Conservation (phyloP, 2,113 vertebrate species). For the Nannospalax galili region DNA sequence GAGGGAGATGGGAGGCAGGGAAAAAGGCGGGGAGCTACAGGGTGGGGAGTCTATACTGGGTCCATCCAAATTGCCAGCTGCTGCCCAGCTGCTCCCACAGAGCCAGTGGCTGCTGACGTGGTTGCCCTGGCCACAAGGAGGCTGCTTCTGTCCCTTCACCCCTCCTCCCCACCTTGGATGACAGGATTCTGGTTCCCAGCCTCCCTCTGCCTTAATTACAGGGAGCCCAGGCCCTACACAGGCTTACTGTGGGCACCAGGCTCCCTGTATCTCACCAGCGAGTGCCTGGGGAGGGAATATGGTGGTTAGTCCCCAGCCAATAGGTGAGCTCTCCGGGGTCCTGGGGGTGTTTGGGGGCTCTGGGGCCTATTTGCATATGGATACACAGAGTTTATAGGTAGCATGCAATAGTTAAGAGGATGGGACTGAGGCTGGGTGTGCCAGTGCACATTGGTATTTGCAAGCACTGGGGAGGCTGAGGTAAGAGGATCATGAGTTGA, state of each 20-base stretch:
- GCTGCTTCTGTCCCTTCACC: not conserved
- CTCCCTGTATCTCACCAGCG: not conserved
- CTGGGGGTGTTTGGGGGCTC: not conserved
- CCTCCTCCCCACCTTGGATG: constrained; percentile 1
- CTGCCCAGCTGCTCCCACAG: not conserved
- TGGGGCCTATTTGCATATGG: too few species aligned
- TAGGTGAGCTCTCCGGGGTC: not conserved
- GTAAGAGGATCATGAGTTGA: not conserved
- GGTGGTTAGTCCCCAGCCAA: not conserved
- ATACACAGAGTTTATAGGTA: not conserved
- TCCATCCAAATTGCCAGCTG: not conserved
- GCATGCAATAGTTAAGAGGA: not conserved
- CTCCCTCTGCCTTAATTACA: constrained; percentile 66
- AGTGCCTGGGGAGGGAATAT: not conserved
- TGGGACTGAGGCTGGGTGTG: not conserved
- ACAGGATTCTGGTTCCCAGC: not conserved
- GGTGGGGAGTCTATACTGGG: not conserved
- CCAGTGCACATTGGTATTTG: not conserved
- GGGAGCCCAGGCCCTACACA: constrained; percentile 48
- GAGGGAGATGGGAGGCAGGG: not conserved
- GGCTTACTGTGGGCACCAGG: not conserved
- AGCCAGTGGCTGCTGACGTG: constrained; percentile 35
- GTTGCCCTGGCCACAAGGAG: not conserved
- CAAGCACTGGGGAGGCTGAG: not conserved
- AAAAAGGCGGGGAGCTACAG: not conserved